Evolutionary conservation across 2,113 vertebrate genomes (phyloP).

Genomic region (Platichthys stellatus): DNA sequence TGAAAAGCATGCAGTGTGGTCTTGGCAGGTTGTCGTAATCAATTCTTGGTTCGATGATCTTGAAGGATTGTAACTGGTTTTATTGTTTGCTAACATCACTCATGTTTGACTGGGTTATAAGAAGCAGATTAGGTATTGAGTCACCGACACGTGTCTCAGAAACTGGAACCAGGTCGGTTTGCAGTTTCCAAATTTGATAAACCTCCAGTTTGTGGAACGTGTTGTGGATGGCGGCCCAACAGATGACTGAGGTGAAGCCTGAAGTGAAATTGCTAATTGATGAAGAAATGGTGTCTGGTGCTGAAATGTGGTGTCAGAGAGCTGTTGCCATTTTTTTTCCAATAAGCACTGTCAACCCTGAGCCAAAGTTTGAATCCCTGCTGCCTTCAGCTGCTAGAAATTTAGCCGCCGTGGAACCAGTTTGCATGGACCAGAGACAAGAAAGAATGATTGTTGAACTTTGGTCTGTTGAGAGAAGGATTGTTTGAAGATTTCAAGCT

Average conservation of each 20-base stretch:
- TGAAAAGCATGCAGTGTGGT: slow-evolving; percentile 72
- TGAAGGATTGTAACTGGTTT: slow-evolving; percentile 9
- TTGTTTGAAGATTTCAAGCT: slow-evolving; percentile 10
- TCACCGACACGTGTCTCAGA: slow-evolving; percentile 2
- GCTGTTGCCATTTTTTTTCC: slow-evolving; percentile 16
- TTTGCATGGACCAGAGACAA: slow-evolving; percentile 4
- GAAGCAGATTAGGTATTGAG: not conserved
- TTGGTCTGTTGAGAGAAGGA: slow-evolving; percentile 7
- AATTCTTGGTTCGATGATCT: slow-evolving; percentile 30
- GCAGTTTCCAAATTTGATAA: slow-evolving; percentile 21
- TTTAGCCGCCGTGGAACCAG: slow-evolving; percentile 3
- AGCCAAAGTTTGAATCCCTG: slow-evolving; percentile 24
- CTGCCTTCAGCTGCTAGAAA: slow-evolving; percentile 10
- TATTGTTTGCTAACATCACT: slow-evolving; percentile 25
- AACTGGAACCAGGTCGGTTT: slow-evolving; percentile 8
- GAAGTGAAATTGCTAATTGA: slow-evolving; percentile 40
- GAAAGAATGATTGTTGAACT: slow-evolving; percentile 7
- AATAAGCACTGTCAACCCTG: slow-evolving; percentile 33
- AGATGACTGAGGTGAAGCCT: slow-evolving; percentile 32
- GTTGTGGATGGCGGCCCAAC: slow-evolving; percentile 12
- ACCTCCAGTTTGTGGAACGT: slow-evolving; percentile 35
- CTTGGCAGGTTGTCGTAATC: slow-evolving; percentile 40
- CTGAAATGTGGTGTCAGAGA: slow-evolving; percentile 22
- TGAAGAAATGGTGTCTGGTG: slow-evolving; percentile 28
- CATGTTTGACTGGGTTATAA: slow-evolving; percentile 6